Evolutionary conservation across 2,797 vertebrate genomes (phyloP), one percentile per base, ranked within the genome.

Genomic region (Falco naumanni): DNA sequence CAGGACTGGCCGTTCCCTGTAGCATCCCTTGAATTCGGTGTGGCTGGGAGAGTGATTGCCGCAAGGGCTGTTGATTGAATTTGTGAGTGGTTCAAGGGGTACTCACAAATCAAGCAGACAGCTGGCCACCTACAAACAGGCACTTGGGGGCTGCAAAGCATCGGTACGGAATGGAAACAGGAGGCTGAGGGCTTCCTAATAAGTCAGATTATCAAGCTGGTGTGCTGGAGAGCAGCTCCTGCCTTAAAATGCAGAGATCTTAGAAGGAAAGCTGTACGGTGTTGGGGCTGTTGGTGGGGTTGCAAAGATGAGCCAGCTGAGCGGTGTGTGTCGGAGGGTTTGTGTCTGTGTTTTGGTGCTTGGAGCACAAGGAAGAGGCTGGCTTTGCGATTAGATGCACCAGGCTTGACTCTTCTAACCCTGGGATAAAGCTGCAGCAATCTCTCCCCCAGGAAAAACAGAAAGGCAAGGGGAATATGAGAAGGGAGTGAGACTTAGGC

Each of bases 21-120:
- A 50, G 4, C 3, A 25, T 71, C 78, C 78, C 84, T 81, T 1
- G 2, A 37, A 68, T 86, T 63, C 25, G 21, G 60, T 78, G 82
- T 1, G 1, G 5, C 28, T 21, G 87, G 69, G 93, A 93, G 95
- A 92, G 93, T 74, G 48, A 91, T 79, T 90, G 79, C 57, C 0
- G 0, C 59, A 4, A 41, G 93, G 69, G 63, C 0, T 0, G 51
- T 33, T 72, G 66, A 88, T 89, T 89, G 92, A 54, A 65, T 95
- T 48, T 90, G 78, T 18, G 74, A 78, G 93, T 0, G 0, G 57
- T 51, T 61, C 3, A 7, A 7, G 54, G 56, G 34, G 22, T 8
- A 2, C 81, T 84, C 82, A 41, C 87, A 87, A 95, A 95, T 96
- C 90, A 95, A 82, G 59, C 65, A 53, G 70, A 24, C 74, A 65